A percentile compares a stretch with the other conserved stretches of the same genome.
phyloP scores from a whole-genome alignment of 2,888 invertebrate genomes.

The Hirtodrosophila histrioides region DNA sequence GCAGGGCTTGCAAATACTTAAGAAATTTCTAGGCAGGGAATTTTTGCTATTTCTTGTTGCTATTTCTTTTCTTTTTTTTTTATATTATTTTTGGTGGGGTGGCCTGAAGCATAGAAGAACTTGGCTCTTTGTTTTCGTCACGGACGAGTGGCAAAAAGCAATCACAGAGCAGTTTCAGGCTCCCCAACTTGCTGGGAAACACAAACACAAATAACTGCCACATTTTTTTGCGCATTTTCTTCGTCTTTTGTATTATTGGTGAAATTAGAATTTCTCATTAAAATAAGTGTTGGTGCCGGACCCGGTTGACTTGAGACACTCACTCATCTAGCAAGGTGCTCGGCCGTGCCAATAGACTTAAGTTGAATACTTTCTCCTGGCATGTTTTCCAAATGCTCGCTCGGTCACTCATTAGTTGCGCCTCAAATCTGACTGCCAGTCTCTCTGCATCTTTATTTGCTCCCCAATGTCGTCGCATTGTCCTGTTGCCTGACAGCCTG shows the following conservation, averaged over 20 bases:
- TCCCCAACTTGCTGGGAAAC: slow-evolving; percentile 2
- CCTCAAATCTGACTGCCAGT: slow-evolving; percentile 54
- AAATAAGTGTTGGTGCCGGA: slow-evolving; percentile 75
- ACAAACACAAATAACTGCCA: slow-evolving; percentile 48
- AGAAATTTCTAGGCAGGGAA: slow-evolving; percentile 56
- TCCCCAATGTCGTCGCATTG: slow-evolving; percentile 35
- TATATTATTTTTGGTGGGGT: slow-evolving; percentile 1
- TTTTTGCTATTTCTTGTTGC: slow-evolving; percentile 34
- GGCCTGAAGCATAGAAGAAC: slow-evolving; percentile 23
- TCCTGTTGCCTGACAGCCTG: slow-evolving; percentile 32
- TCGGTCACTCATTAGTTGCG: slow-evolving; percentile 75
- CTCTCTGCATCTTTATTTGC: slow-evolving; percentile 47
- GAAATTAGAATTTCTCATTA: slow-evolving; percentile 81
- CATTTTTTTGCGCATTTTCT: slow-evolving; percentile 63
- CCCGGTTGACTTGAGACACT: slow-evolving; percentile 76
- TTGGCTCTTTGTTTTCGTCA: slow-evolving; percentile 73
- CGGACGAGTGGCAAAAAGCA: slow-evolving; percentile 76
- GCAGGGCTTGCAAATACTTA: slow-evolving; percentile 64
- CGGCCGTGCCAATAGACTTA: slow-evolving; percentile 75
- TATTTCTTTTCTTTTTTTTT: slow-evolving; percentile 9
- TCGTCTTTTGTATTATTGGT: slow-evolving; percentile 73
- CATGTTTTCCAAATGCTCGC: slow-evolving; percentile 9
- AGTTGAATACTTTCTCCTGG: slow-evolving; percentile 27
- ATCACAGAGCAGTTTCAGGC: slow-evolving; percentile 55
- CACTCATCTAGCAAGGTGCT: slow-evolving; percentile 69